Percentiles rank a stretch among this genome's conserved stretches.
phyloP scores from a whole-genome alignment of 2,797 vertebrate species.

The Percopsis omiscomaycus region DNA sequence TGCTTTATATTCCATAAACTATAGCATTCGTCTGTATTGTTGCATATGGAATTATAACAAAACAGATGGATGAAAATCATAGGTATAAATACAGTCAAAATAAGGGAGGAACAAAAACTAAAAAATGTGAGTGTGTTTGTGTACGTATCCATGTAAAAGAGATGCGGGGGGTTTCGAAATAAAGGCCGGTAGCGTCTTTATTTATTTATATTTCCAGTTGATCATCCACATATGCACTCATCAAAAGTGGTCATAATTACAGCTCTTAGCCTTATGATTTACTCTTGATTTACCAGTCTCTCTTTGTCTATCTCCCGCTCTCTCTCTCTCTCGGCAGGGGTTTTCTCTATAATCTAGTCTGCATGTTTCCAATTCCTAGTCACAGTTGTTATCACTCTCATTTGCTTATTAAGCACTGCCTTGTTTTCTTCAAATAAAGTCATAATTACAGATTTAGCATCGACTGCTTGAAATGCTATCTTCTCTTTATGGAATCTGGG shows the following conservation, averaged over 20 bases:
- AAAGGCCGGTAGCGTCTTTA: constrained; percentile 44
- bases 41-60: too few relatives aligned
- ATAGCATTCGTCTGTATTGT: too few relatives aligned
- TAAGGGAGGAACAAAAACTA: too few relatives aligned
- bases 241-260: constrained; percentile 80
- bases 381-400: constrained; percentile 79
- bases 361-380: constrained; percentile 73
- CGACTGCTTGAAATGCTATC: constrained; percentile 76
- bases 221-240: constrained; percentile 70
- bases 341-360: constrained; percentile 75
- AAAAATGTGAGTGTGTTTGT: constrained; percentile 9
- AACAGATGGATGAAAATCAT: too few relatives aligned
- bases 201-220: constrained; percentile 42
- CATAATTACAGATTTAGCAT: constrained; percentile 82
- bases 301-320: constrained; percentile 2
- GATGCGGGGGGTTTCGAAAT: constrained; percentile 19
- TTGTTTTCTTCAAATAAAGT: constrained; percentile 84
- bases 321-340: constrained; percentile 66
- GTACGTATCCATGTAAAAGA: constrained; percentile 35
- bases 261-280: constrained; percentile 77
- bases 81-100: too few relatives aligned
- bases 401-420: constrained; percentile 81
- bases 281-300: constrained; percentile 53
- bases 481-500: constrained; percentile 72
- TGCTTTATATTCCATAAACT: too few relatives aligned